phyloP scores from a whole-genome alignment of 1,140 invertebrate genomes.

The Platorchestia sp. region DNA sequence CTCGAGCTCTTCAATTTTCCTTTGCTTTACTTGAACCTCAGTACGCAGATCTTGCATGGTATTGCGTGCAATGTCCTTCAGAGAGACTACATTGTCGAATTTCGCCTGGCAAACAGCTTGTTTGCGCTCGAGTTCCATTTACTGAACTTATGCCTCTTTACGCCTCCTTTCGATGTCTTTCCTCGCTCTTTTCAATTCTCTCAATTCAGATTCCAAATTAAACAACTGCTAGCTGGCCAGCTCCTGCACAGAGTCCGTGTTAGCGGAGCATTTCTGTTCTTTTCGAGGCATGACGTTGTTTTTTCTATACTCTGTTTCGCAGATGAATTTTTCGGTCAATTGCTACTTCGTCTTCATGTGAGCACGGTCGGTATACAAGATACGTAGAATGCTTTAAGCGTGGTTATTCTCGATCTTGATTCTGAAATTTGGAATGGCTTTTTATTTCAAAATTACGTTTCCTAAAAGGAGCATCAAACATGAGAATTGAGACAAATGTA shows the following conservation, averaged over 20 bases:
- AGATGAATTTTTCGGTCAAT: not conserved
- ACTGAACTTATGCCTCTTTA: not conserved
- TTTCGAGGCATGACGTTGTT: not conserved
- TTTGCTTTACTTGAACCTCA: not conserved
- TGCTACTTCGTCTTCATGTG: not conserved
- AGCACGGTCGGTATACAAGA: not conserved
- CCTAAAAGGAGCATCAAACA: not conserved
- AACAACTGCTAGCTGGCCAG: not conserved
- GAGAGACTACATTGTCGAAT: not conserved
- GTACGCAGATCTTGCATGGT: not conserved
- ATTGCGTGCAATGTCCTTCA: not conserved
- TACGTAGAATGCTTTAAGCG: not conserved
- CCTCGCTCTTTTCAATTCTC: not conserved
- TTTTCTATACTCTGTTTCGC: not conserved
- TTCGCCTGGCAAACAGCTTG: slow-evolving; percentile 1
- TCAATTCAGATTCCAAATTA: not conserved
- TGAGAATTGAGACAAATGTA: not conserved
- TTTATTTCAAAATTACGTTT: not conserved
- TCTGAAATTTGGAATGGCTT: not conserved
- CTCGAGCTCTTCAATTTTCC: not conserved
- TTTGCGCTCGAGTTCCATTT: slow-evolving; percentile 1
- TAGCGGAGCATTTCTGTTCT: not conserved
- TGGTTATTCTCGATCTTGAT: not conserved
- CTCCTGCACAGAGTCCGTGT: not conserved
- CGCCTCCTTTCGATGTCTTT: slow-evolving; percentile 11